Evolutionary conservation across 2,888 invertebrate genomes (phyloP).

Genomic region (Colostygia pectinataria): DNA sequence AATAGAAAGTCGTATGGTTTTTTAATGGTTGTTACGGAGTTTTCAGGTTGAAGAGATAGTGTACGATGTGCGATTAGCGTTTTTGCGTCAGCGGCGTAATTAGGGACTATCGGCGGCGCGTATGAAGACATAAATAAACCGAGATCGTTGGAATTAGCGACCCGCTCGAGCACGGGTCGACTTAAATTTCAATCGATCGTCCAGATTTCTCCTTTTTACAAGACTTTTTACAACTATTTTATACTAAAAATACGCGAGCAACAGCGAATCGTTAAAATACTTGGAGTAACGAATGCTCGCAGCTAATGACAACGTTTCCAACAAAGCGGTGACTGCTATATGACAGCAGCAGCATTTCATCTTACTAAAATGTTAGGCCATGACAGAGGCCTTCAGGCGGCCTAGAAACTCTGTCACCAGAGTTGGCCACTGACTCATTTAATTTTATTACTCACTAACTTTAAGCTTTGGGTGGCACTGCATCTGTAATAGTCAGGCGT

Average conservation of each 20-base stretch:
- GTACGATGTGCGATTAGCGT: conserved; percentile 77
- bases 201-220: conserved; percentile 49
- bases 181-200: conserved; percentile 72
- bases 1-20: conserved; percentile 7
- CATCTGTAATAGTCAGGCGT: too few species aligned
- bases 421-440: too few species aligned
- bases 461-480: too few species aligned
- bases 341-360: not conserved
- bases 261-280: conserved; percentile 32
- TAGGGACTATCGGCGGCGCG: conserved; percentile 80
- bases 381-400: too few species aligned
- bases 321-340: not conserved
- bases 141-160: conserved; percentile 70
- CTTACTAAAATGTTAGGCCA: too few species aligned
- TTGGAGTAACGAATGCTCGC: conserved; percentile 15
- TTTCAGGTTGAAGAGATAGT: conserved; percentile 36
- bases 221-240: conserved; percentile 32
- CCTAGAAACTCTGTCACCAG: too few species aligned
- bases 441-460: too few species aligned
- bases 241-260: conserved; percentile 30
- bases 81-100: conserved; percentile 77
- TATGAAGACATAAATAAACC: conserved; percentile 83
- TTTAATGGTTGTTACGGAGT: conserved; percentile 14
- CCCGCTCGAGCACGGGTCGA: conserved; percentile 49
- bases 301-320: not conserved